A percentile compares a stretch with the other conserved stretches of the same genome.
Evolutionary conservation across 2,797 vertebrate genomes (phyloP).

Genomic region (Buceros bicornis): DNA sequence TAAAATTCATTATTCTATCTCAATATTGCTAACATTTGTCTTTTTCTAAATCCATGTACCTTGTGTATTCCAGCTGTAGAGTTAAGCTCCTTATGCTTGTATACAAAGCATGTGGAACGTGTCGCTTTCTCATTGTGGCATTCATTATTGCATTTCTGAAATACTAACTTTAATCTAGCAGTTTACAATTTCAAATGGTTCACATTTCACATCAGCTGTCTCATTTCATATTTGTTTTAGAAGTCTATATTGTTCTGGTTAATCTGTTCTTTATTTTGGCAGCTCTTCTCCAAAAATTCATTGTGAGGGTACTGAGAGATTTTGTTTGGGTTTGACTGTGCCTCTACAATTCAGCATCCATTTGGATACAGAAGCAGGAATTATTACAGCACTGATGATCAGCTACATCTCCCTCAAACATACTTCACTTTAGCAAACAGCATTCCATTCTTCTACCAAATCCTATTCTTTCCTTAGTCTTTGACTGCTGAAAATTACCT

Average conservation of each 20-base stretch:
- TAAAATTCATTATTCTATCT: neutral
- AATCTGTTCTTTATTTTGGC: neutral
- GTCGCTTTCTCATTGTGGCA: neutral
- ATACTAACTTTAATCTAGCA: neutral
- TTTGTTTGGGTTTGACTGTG: neutral
- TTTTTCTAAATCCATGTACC: neutral
- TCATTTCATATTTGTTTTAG: neutral
- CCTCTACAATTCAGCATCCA: neutral
- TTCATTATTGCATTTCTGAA: neutral
- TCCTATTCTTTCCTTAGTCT: neutral
- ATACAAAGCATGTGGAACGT: neutral
- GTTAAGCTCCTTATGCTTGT: neutral
- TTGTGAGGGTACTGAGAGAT: neutral
- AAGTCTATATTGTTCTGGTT: neutral
- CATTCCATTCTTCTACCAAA: neutral
- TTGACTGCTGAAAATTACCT: neutral
- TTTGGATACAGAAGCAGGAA: neutral
- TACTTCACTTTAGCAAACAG: neutral
- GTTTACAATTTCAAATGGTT: neutral
- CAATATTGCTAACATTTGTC: neutral
- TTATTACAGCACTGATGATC: neutral
- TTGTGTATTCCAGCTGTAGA: neutral
- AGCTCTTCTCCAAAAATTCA: neutral
- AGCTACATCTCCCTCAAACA: neutral
- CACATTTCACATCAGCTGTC: neutral